Evolutionary conservation across 2,888 invertebrate species (phyloP).

Genomic region (Stenodera caucasica): DNA sequence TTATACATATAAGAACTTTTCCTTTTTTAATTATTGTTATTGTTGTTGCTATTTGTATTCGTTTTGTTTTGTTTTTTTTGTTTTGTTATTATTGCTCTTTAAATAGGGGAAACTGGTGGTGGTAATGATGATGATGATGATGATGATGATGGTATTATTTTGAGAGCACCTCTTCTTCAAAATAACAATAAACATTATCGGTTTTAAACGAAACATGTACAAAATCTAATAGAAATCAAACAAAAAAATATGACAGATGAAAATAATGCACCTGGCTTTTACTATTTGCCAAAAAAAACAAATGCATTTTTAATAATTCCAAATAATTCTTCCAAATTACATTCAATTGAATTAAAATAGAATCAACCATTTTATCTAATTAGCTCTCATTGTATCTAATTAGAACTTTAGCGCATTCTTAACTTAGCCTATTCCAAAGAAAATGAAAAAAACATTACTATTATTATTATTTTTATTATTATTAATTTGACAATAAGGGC

Average conservation of each 20-base stretch:
- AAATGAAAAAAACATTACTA: neutral
- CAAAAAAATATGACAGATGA: neutral
- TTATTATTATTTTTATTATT: neutral
- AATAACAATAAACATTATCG: too few species aligned
- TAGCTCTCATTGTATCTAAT: neutral
- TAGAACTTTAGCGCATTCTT: neutral
- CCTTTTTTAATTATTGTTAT: too few species aligned
- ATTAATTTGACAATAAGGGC: neutral
- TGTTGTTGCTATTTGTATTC: neutral
- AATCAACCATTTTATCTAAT: neutral
- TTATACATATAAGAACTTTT: too few species aligned
- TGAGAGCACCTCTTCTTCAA: conserved; percentile 1
- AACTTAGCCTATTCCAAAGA: neutral
- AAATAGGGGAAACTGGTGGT: neutral
- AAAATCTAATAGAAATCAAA: neutral
- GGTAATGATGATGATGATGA: neutral
- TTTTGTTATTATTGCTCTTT: too few species aligned
- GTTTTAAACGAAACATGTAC: neutral
- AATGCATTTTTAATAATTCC: neutral
- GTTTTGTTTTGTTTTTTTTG: too few species aligned
- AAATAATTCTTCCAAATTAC: neutral
- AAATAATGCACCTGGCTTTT: neutral
- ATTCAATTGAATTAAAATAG: neutral
- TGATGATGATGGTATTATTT: neutral
- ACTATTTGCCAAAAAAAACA: neutral